Evolutionary conservation across 2,888 invertebrate species (phyloP), one percentile per base, ranked within the genome.

Genomic region (Drosophila paracracens): DNA sequence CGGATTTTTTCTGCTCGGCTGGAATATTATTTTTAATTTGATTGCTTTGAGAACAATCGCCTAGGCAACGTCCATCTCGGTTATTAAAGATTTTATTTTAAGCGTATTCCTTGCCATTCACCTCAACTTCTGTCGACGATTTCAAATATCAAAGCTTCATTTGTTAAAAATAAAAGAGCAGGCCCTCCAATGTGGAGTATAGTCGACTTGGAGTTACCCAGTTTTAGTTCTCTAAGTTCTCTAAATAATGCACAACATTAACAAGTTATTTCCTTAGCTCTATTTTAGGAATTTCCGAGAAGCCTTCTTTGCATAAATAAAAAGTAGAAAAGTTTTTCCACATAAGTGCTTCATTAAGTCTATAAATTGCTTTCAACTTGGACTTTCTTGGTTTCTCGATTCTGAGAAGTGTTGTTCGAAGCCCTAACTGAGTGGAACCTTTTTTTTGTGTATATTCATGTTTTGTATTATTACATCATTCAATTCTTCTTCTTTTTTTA

Each of bases 11-110:
- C n/a, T 50, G 70, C 36, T 63, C 11, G 13, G 29, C 18, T 54
- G 64, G 40, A 46, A 16, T 70, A 69, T 82, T 90, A 68, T 83
- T 82, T 25, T 83, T 89, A 83, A 90, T 90, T 85, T 85, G 90
- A 90, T 90, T 87, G 84, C 83, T 74, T 86, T 71, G 62, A 54
- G 61, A 61, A 62, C 75, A 82, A 82, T 82, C 79, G 79, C 77
- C 80, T 73, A 81, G 80, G 81, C 84, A 68, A 65, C 81, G 74
- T 77, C 81, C 81, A 76, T 66, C 78, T 54, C 52, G 81, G 77
- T 81, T 81, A 81, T 83, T 83, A 76, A 77, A 58, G 50, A 68
- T 69, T 38, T 62, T 70, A 35, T 53, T 52, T 43, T 54, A 43
- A 43, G 35, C 25, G n/a, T 29, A 8, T 27, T 36, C 50, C 27